These are phyloP conservation scores for Drosophila mimetica DNA, from an alignment of 2,888 invertebrate species.

Conservation along the genomic window DNA sequence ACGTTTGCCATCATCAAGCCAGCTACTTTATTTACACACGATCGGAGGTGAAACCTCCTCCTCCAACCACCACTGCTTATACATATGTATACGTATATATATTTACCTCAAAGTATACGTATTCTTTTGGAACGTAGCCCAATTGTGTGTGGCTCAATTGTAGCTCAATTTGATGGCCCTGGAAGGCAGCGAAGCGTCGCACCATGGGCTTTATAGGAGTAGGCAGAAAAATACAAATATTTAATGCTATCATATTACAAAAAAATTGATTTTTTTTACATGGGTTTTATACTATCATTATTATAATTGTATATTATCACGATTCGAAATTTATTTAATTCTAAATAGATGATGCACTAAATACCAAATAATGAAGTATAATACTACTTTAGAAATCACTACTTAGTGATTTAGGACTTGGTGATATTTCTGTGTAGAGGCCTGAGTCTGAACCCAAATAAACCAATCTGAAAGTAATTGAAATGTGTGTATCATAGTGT, in stretches of 20 bases:
- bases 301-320: neutral
- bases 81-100: neutral
- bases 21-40: slow-evolving; percentile 59
- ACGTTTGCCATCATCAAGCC: slow-evolving; percentile 38
- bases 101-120: slow-evolving; percentile 4
- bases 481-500: neutral
- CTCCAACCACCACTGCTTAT: slow-evolving; percentile 1
- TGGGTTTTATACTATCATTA: too few relatives aligned
- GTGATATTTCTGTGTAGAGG: slow-evolving; percentile 1
- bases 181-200: slow-evolving; percentile 64
- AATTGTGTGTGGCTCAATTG: slow-evolving; percentile 67
- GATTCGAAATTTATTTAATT: neutral
- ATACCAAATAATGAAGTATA: too few relatives aligned
- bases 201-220: slow-evolving; percentile 57
- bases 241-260: neutral
- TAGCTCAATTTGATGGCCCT: slow-evolving; percentile 65
- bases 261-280: neutral
- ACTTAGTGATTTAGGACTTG: neutral
- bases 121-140: slow-evolving; percentile 41
- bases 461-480: slow-evolving; percentile 23
- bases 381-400: too few relatives aligned
- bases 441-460: slow-evolving; percentile 11
- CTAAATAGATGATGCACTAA: too few relatives aligned
- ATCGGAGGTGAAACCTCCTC: slow-evolving; percentile 35
- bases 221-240: neutral